These are phyloP conservation scores for Agelastica alni DNA, from an alignment of 2,888 invertebrate genomes.

Conservation along the genomic window DNA sequence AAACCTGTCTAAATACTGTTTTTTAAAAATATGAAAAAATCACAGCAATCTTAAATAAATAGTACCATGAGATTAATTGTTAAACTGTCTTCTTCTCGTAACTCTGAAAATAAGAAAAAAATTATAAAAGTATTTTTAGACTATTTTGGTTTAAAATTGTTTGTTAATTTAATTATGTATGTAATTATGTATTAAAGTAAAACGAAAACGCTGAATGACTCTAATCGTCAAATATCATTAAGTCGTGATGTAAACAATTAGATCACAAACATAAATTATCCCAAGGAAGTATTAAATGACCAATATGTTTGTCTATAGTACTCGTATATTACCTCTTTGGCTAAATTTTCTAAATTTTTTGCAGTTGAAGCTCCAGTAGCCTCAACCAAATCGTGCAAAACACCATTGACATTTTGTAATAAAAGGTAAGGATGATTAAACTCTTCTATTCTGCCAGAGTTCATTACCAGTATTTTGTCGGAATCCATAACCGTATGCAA, in stretches of 20 bases:
- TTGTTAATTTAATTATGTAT: too few relatives aligned
- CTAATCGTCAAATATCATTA: too few relatives aligned
- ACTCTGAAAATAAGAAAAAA: conserved; percentile 13
- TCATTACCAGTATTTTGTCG: conserved; percentile 82
- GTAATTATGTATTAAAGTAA: too few relatives aligned
- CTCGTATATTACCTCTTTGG: conserved; percentile 40
- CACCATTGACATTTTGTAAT: conserved; percentile 63
- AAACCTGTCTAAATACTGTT: conserved; percentile 18
- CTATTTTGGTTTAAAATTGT: not conserved
- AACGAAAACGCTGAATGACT: too few relatives aligned
- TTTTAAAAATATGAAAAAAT: conserved; percentile 19
- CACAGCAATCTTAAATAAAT: conserved; percentile 16
- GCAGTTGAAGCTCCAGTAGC: conserved; percentile 42
- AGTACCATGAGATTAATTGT: not conserved
- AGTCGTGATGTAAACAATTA: too few relatives aligned
- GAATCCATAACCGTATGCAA: conserved; percentile 88
- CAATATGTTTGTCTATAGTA: too few relatives aligned
- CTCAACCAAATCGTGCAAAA: conserved; percentile 69
- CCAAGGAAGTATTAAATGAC: too few relatives aligned
- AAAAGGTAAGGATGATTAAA: conserved; percentile 76
- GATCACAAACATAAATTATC: too few relatives aligned
- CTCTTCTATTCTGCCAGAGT: conserved; percentile 76
- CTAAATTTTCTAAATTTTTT: conserved; percentile 43
- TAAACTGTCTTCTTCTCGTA: conserved; percentile 15
- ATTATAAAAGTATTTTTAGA: not conserved